Evolutionary conservation across 2,888 invertebrate species (phyloP).

Genomic region (Tortricodes alternella): DNA sequence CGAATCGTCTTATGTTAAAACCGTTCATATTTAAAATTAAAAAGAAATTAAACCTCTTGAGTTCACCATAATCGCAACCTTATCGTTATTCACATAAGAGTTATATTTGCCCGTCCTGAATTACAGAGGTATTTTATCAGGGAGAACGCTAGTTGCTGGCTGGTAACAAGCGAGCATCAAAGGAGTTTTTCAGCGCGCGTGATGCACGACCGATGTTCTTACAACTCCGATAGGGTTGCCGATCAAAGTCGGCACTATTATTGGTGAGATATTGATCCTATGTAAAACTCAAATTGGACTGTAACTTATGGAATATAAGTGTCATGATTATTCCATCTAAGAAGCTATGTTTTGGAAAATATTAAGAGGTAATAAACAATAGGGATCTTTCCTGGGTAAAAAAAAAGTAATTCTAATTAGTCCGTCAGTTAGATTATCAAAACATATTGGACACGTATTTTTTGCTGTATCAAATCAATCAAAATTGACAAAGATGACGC

Average conservation of each 20-base stretch:
- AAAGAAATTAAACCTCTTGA: conserved; percentile 7
- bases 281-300: not conserved
- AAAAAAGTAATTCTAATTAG: too few relatives aligned
- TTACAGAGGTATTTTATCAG: conserved; percentile 55
- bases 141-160: conserved; percentile 57
- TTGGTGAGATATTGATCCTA: not conserved
- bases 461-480: too few relatives aligned
- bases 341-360: too few relatives aligned
- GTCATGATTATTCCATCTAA: not conserved
- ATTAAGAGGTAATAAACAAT: too few relatives aligned
- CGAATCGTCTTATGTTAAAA: conserved; percentile 2
- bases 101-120: conserved; percentile 44
- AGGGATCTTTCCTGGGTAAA: too few relatives aligned
- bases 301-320: not conserved
- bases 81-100: not conserved
- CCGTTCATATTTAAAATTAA: conserved; percentile 12
- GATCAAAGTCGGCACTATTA: conserved; percentile 21
- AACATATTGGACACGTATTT: too few relatives aligned
- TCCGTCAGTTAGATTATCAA: too few relatives aligned
- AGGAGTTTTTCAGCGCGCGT: conserved; percentile 71
- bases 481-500: too few relatives aligned
- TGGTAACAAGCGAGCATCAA: conserved; percentile 67
- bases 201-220: conserved; percentile 68
- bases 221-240: conserved; percentile 50
- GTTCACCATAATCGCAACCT: not conserved